phyloP scores from a whole-genome alignment of 2,888 invertebrate species.

The Drosophila neonasuta region DNA sequence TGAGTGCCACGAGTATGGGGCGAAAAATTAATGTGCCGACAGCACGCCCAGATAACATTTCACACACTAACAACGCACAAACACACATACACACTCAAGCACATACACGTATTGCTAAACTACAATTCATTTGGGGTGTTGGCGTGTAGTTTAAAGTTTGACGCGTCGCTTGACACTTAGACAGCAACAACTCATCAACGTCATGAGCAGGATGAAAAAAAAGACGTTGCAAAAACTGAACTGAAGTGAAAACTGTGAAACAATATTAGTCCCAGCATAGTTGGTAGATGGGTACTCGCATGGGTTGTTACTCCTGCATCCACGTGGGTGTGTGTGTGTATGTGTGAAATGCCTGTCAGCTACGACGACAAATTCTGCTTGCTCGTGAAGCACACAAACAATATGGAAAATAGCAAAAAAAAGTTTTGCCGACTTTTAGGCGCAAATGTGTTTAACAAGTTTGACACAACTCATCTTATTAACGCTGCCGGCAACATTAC shows the following conservation, averaged over 20 bases:
- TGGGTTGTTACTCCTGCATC: conserved; percentile 35
- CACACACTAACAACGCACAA: conserved; percentile 19
- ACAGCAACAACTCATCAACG: conserved; percentile 79
- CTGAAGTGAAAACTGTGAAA: conserved; percentile 63
- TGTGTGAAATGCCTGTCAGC: conserved; percentile 46
- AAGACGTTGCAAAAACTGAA: conserved; percentile 35
- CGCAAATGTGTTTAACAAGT: conserved; percentile 35
- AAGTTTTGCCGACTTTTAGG: conserved; percentile 36
- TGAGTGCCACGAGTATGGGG: conserved; percentile 26
- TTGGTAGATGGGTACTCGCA: conserved; percentile 27
- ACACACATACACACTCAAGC: conserved; percentile 13
- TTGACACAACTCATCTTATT: conserved; percentile 20
- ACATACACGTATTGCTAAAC: conserved; percentile 25
- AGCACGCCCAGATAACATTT: conserved; percentile 39
- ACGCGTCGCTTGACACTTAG: conserved; percentile 77
- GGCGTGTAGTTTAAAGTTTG: conserved; percentile 77
- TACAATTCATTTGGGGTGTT: conserved; percentile 70
- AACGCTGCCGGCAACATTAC: not conserved
- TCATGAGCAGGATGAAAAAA: conserved; percentile 56
- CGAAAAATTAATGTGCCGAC: conserved; percentile 70
- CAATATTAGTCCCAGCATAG: conserved; percentile 66
- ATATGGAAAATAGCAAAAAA: conserved; percentile 17
- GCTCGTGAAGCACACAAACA: conserved; percentile 34
- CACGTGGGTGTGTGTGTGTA: conserved; percentile 9
- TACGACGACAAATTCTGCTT: conserved; percentile 28